Base-by-base conservation (phyloP, 2,113 vertebrate species). In the Arizona elegans region DNA sequence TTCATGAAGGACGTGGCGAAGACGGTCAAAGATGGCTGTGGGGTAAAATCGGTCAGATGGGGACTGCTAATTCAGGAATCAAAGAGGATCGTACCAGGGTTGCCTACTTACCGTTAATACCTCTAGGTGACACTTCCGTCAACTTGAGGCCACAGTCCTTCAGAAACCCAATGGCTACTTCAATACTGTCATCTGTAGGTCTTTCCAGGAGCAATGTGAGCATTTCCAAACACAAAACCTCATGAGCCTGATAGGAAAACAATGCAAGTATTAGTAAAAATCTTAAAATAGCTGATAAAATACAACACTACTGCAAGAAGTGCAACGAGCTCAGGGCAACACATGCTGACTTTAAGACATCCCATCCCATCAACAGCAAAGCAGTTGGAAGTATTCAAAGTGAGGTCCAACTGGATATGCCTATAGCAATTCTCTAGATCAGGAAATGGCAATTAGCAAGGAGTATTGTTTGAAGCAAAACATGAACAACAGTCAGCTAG, bases 71-170 rank as follows among this genome's bases (percentile, higher is more conserved):
- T n/a, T 33, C 52, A 55, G 47, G 1, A 88, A 62, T 50, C 12
- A 53, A 8, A 89, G 56, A 50, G 24, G 47, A 70, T 2, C 0
- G 0, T 23, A 92, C 50, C 93, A 70, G 11, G 10, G 91, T 59
- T 90, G 56, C 89, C 87, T 0, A 96, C 95, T 95, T 97, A 99
- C 99, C 99, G 93, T 99, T 99, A 95, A 99, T 98, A 95, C 99
- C 99, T 94, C 99, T 97, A 52, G 99, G 99, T 58, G 99, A 99
- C 91, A 99, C 99, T 94, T 99, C 99, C 0, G 99, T 99, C 96
- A 99, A 97, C 94, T 99, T 99, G 89, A 99, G 99, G 8, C 99
- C 99, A 87, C 99, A 99, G 93, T 99, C 99, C 95, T 99, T 99
- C 90, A 99, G 98, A 97, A 99, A 99, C 94, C 98, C 97, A 96